phyloP scores from a whole-genome alignment of 1,140 invertebrate species.

The Zophobas morio region DNA sequence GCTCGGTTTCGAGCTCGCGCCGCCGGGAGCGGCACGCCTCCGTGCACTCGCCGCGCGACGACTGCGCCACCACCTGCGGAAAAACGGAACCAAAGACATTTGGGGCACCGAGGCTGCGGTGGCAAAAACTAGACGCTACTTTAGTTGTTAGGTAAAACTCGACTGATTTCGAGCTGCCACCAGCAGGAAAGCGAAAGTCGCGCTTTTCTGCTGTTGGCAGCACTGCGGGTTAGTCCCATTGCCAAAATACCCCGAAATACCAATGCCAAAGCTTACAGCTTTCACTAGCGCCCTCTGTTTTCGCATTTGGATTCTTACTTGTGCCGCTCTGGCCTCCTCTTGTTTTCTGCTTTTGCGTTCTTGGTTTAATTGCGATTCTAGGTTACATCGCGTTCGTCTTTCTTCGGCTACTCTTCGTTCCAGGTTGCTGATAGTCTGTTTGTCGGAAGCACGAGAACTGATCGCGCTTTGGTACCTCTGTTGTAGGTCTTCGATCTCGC shows the following conservation, averaged over 20 bases:
- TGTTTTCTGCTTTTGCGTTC: slow-evolving; percentile 82
- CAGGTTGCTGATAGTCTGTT: slow-evolving; percentile 80
- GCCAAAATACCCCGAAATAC: no score
- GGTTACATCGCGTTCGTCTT: slow-evolving; percentile 78
- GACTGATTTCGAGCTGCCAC: no score
- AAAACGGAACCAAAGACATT: background rate
- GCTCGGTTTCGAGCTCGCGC: slow-evolving; percentile 84
- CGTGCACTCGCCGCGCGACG: slow-evolving; percentile 77
- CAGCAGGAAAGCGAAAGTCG: no score
- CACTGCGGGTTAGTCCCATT: no score
- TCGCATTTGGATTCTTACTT: slow-evolving; percentile 65
- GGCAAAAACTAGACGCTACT: no score
- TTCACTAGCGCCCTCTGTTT: background rate
- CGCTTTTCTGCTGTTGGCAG: no score
- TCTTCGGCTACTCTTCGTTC: slow-evolving; percentile 91
- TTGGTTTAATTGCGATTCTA: slow-evolving; percentile 83
- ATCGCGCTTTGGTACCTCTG: slow-evolving; percentile 72
- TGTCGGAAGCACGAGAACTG: slow-evolving; percentile 82
- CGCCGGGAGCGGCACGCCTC: slow-evolving; percentile 82
- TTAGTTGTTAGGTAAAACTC: no score
- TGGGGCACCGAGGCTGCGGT: no score
- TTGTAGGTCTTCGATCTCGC: slow-evolving; percentile 87
- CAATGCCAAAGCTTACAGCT: no score
- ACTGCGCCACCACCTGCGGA: slow-evolving; percentile 62
- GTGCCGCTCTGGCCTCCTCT: slow-evolving; percentile 77